Percentiles rank a stretch among this genome's conserved stretches.
These are phyloP conservation scores for Alloplasta piceator DNA, from an alignment of 2,888 invertebrate species.

Conservation along the genomic window DNA sequence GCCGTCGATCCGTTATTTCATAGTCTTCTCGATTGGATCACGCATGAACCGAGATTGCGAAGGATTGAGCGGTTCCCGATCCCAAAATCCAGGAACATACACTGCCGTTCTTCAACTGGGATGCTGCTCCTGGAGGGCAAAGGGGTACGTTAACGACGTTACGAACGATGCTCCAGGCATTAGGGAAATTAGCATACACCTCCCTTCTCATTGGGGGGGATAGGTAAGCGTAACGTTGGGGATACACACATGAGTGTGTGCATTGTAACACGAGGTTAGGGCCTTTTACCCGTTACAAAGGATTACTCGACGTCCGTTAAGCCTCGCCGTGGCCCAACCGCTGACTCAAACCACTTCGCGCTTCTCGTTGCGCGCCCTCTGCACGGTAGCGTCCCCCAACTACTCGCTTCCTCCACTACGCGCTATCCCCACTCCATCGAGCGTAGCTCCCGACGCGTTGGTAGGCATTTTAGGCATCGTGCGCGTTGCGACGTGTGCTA, in stretches of 20 bases:
- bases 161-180: slow-evolving; percentile 67
- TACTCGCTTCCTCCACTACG: slow-evolving; percentile 18
- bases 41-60: slow-evolving; percentile 21
- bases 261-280: slow-evolving; percentile 32
- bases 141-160: slow-evolving; percentile 64
- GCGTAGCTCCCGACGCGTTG: neutral
- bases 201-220: slow-evolving; percentile 47
- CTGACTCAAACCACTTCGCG: slow-evolving; percentile 49
- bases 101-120: slow-evolving; percentile 14
- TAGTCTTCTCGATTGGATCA: neutral
- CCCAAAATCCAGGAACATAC: slow-evolving; percentile 19
- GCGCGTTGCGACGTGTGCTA: slow-evolving; percentile 40
- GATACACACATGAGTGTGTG: slow-evolving; percentile 40
- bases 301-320: slow-evolving; percentile 68
- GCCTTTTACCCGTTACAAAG: slow-evolving; percentile 65
- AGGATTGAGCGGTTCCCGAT: neutral
- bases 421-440: neutral
- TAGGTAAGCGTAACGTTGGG: slow-evolving; percentile 35
- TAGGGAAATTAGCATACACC: slow-evolving; percentile 70
- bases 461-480: neutral
- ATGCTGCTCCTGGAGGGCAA: slow-evolving; percentile 8
- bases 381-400: slow-evolving; percentile 16
- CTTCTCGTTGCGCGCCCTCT: slow-evolving; percentile 36
- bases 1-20: no score
- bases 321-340: slow-evolving; percentile 61